Evolutionary conservation across 1,140 invertebrate species (phyloP).

Genomic region (Solen grandis): DNA sequence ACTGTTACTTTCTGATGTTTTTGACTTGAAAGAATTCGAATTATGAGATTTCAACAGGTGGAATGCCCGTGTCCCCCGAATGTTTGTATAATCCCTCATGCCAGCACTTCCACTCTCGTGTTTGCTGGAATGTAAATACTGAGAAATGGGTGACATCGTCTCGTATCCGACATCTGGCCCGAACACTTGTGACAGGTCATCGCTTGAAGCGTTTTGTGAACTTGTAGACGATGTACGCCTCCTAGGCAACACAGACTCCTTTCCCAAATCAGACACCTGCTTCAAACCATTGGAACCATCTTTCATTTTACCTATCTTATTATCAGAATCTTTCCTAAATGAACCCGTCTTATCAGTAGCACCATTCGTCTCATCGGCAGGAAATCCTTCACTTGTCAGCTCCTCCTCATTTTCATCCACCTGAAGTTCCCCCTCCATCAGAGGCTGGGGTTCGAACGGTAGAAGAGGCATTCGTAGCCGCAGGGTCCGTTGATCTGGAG

Average conservation of each 20-base stretch:
- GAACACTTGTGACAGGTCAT: conserved; percentile 48
- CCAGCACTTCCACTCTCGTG: not conserved
- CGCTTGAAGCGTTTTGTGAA: not conserved
- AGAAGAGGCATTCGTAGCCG: conserved; percentile 54
- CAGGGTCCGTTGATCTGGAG: conserved; percentile 48
- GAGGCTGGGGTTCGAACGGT: conserved; percentile 15
- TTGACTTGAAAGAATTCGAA: not conserved
- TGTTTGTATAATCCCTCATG: conserved; percentile 27
- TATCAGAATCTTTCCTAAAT: not conserved
- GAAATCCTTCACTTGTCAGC: not conserved
- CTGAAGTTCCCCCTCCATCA: conserved; percentile 22
- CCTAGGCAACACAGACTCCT: not conserved
- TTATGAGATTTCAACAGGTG: not conserved
- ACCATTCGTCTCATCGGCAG: not conserved
- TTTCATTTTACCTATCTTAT: not conserved
- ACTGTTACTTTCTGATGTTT: too few species aligned
- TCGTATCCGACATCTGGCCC: conserved; percentile 52
- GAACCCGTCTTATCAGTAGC: too few species aligned
- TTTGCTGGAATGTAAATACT: not conserved
- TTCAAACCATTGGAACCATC: not conserved
- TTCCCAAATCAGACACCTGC: not conserved
- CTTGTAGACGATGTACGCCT: conserved; percentile 11
- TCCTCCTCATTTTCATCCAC: conserved; percentile 20
- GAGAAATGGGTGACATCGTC: conserved; percentile 35
- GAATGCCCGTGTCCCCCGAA: conserved; percentile 31